Conservation (phyloP, 2,888 invertebrate genomes). For the Tenthredo amoena region DNA sequence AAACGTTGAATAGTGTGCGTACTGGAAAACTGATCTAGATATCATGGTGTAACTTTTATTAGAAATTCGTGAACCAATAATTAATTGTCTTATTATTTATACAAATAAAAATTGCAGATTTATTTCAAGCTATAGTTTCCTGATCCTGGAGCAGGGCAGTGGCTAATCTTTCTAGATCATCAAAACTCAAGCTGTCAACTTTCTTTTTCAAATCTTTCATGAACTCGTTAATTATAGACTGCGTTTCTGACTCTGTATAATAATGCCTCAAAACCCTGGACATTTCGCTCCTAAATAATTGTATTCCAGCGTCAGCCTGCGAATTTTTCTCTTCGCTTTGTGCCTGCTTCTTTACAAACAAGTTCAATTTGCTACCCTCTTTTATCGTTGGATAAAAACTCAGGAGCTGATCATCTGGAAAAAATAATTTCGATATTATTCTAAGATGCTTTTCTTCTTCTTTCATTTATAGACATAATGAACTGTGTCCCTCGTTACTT, state of each 20-base stretch:
- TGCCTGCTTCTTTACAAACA: slow-evolving; percentile 85
- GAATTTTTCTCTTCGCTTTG: slow-evolving; percentile 64
- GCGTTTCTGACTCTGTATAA: slow-evolving; percentile 84
- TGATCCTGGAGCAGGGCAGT: slow-evolving; percentile 85
- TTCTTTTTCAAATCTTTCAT: slow-evolving; percentile 80
- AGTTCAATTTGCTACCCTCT: slow-evolving; percentile 87
- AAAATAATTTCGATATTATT: slow-evolving; percentile 50
- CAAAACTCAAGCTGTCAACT: slow-evolving; percentile 81
- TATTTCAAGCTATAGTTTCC: slow-evolving; percentile 80
- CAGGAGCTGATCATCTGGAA: slow-evolving; percentile 84
- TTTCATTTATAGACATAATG: background rate
- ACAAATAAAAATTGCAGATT: slow-evolving; percentile 39
- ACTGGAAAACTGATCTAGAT: background rate
- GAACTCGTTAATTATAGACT: slow-evolving; percentile 81
- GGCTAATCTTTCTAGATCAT: slow-evolving; percentile 82
- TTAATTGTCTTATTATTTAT: slow-evolving; percentile 16
- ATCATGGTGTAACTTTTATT: slow-evolving; percentile 23
- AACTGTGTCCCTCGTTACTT: background rate
- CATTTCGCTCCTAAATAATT: slow-evolving; percentile 82
- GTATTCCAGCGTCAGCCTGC: slow-evolving; percentile 63
- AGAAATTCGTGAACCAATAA: slow-evolving; percentile 14
- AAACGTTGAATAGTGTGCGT: background rate
- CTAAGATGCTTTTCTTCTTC: background rate
- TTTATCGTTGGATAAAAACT: slow-evolving; percentile 86
- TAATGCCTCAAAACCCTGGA: slow-evolving; percentile 82